Conservation (phyloP, 92 coral and sea anemone species). For the Palythoa caribaeorum region DNA sequence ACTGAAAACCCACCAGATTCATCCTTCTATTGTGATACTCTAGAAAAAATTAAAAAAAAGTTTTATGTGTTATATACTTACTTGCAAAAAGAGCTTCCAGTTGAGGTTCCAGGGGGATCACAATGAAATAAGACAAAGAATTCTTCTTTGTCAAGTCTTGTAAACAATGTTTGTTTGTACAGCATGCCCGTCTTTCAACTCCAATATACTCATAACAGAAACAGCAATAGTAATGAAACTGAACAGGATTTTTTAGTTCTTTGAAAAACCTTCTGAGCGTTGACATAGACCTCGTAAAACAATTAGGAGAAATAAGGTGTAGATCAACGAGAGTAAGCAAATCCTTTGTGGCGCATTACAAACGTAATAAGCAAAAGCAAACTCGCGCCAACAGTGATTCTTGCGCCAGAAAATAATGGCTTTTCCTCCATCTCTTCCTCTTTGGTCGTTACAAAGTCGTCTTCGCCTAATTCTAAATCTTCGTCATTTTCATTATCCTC, state of each 20-base stretch:
- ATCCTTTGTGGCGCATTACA: slow-evolving; percentile 68
- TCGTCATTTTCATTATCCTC: neutral
- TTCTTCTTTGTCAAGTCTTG: slow-evolving; percentile 47
- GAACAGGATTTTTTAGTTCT: slow-evolving; percentile 63
- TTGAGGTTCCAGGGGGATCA: slow-evolving; percentile 38
- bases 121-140: slow-evolving; percentile 33
- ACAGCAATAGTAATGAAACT: slow-evolving; percentile 68
- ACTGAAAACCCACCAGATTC: neutral
- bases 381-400: slow-evolving; percentile 39
- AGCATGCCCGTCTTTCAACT: slow-evolving; percentile 6
- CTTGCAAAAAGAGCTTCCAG: slow-evolving; percentile 45
- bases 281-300: slow-evolving; percentile 45
- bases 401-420: slow-evolving; percentile 37
- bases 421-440: neutral
- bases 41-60: neutral
- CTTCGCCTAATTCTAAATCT: neutral
- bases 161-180: slow-evolving; percentile 63
- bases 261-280: slow-evolving; percentile 53
- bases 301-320: slow-evolving; percentile 65
- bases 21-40: neutral
- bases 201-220: slow-evolving; percentile 69
- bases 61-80: slow-evolving; percentile 11
- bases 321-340: slow-evolving; percentile 55
- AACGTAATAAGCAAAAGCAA: slow-evolving; percentile 67
- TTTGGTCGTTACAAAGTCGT: neutral